phyloP scores from a whole-genome alignment of 23 tunicate species.

The Diplosoma virens region DNA sequence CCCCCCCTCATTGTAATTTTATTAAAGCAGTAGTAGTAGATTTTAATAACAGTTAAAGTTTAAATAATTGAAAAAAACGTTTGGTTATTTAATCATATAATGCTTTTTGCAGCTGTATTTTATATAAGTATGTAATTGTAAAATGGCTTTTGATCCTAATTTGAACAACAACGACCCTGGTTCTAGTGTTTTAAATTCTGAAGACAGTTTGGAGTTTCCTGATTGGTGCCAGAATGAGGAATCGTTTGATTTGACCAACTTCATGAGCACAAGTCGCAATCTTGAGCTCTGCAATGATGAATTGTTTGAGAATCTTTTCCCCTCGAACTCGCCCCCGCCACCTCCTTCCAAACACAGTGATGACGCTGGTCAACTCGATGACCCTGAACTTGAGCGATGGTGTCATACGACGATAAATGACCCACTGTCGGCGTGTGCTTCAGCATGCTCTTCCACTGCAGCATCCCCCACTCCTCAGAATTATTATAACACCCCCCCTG shows the following conservation, averaged over 20 bases:
- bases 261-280: conserved; percentile 45
- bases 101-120: too few species aligned
- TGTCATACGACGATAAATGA: conserved; percentile 11
- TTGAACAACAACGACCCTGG: conserved; percentile 31
- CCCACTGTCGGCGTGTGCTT: conserved; percentile 52
- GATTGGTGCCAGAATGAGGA: conserved; percentile 89
- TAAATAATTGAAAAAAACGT: too few species aligned
- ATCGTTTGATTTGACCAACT: conserved; percentile 77
- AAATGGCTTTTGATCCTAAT: conserved; percentile 83
- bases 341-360: conserved; percentile 21
- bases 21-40: too few species aligned
- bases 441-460: conserved; percentile 93
- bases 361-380: conserved; percentile 3
- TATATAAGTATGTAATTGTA: too few species aligned
- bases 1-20: too few species aligned
- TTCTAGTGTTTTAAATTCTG: conserved; percentile 38
- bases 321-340: conserved; percentile 36
- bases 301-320: conserved; percentile 67
- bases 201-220: conserved; percentile 23
- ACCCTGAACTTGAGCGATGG: conserved; percentile 48
- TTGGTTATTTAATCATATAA: too few species aligned
- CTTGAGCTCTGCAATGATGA: conserved; percentile 85
- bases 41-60: too few species aligned
- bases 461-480: conserved; percentile 76
- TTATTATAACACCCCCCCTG: conserved; percentile 85